Base-by-base conservation (phyloP, 2,888 invertebrate genomes). In the Perizoma flavofasciatum region DNA sequence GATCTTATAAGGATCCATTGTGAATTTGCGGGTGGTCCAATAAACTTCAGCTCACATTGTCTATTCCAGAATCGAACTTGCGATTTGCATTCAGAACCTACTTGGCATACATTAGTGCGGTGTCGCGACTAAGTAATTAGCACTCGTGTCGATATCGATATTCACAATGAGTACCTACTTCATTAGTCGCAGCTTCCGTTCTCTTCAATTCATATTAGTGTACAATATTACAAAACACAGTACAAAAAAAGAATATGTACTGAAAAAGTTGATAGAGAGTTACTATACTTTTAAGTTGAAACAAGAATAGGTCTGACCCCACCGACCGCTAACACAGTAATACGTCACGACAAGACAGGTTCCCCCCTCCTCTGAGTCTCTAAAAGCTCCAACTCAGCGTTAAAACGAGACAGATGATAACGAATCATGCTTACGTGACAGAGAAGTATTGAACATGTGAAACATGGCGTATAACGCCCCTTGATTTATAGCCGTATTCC, bases 391-490 rank as follows among this genome's bases (percentile, higher is more conserved):
- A 80, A 86, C 84, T 87, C 81, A 79, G 78, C 76, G 85, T 77
- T 76, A 83, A 82, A 89, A 79, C 63, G 86, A 78, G 88, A 89
- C 77, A 76, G 77, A 77, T 71, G 69, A 89, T 81, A 71, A 78
- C 75, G 74, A 79, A 80, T 78, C 65, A 67, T 70, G 59, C 69
- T 73, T 74, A 91, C 79, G 86, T 67, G 84, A 92, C 77, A 83
- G 86, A 84, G 88, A 89, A 73, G 75, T 81, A 77, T 75, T 72
- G 77, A 81, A 78, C 86, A 85, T 82, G 87, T 92, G 89, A 91
- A 92, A 92, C 92, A 92, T 92, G 92, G 92, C 92, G 92, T 86
- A 92, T 89, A 91, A 92, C 92, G 92, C 92, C 92, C 90, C 92
- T 89, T 92, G 92, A 92, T 92, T 92, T 91, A 92, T 92, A 81